Conservation (phyloP, 2,888 invertebrate species). For the Alentia gelatinosa region DNA sequence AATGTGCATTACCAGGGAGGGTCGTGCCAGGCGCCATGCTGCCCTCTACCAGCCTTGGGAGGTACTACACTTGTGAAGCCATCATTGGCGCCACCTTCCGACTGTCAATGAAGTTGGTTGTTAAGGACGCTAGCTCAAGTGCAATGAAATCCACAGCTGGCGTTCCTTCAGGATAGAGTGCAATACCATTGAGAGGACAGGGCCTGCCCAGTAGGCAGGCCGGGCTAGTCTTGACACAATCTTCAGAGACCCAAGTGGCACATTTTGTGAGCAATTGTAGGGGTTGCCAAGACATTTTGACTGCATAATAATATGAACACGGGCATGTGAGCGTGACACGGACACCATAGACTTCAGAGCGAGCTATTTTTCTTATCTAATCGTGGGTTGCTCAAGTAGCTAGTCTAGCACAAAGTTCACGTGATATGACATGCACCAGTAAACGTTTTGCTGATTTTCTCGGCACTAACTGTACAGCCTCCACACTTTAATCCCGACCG, state of each 20-base stretch:
- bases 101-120: not conserved
- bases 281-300: not conserved
- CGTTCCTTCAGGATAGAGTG: not conserved
- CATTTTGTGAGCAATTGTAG: not conserved
- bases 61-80: not conserved
- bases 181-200: not conserved
- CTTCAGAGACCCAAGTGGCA: not conserved
- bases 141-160: not conserved
- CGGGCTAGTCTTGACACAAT: not conserved
- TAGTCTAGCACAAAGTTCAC: too few relatives aligned
- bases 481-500: too few relatives aligned
- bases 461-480: too few relatives aligned
- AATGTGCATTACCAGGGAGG: not conserved
- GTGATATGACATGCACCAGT: too few relatives aligned
- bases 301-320: not conserved
- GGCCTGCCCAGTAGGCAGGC: not conserved
- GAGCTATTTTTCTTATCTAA: too few relatives aligned
- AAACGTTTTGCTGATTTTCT: too few relatives aligned
- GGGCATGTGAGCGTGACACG: not conserved
- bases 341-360: not conserved
- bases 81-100: not conserved
- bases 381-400: too few relatives aligned
- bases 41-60: not conserved
- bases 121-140: not conserved
- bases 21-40: not conserved